Evolutionary conservation across 2,888 invertebrate species (phyloP).

Genomic region (Arge pagana): DNA sequence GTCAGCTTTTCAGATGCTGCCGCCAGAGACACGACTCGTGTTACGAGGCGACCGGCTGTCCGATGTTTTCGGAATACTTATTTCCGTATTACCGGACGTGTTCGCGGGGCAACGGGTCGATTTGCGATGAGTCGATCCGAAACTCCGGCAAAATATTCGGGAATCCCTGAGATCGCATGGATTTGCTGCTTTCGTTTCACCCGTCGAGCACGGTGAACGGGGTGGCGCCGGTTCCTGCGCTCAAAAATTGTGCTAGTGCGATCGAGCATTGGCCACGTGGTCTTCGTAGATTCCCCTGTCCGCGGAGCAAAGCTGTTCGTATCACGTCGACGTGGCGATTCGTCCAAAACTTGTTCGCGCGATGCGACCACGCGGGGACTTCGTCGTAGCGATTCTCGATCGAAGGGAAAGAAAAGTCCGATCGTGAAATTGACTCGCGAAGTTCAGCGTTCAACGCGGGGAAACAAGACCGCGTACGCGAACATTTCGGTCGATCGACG

Average conservation of each 20-base stretch:
- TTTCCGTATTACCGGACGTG: conserved; percentile 90
- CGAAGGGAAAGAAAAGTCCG: too few relatives aligned
- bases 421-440: too few relatives aligned
- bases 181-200: conserved; percentile 45
- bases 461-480: not conserved
- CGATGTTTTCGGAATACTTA: conserved; percentile 80
- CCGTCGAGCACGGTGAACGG: conserved; percentile 64
- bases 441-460: too few relatives aligned
- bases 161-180: not conserved
- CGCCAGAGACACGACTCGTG: conserved; percentile 87
- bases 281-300: conserved; percentile 76
- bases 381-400: too few relatives aligned
- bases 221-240: conserved; percentile 71
- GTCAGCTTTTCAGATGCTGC: conserved; percentile 63
- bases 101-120: conserved; percentile 70
- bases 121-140: conserved; percentile 67
- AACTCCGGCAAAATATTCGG: not conserved
- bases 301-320: conserved; percentile 72
- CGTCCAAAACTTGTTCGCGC: conserved; percentile 75
- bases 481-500: not conserved
- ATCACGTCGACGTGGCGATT: conserved; percentile 74
- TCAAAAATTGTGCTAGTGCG: conserved; percentile 82
- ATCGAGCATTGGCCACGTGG: conserved; percentile 79
- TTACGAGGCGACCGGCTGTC: conserved; percentile 79
- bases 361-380: too few relatives aligned